Evolutionary conservation across 2,797 vertebrate species (phyloP), one percentile per base, ranked within the genome.

Genomic region (Macropus fuliginosus): DNA sequence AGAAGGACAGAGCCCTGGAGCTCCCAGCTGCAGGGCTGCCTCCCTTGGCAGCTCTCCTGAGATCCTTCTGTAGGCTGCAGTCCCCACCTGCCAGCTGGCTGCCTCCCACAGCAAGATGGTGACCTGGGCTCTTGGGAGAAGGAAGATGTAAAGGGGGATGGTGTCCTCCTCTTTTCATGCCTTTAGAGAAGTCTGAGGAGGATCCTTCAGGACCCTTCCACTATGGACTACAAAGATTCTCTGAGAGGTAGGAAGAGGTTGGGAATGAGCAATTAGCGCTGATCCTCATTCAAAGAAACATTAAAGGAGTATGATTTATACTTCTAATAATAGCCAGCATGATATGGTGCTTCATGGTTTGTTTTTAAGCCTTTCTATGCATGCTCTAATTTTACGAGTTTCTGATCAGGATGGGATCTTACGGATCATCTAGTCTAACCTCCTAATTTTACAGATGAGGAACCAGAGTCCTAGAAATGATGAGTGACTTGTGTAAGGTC

Each of bases 221-320:
- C 57, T 34, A 6, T 11, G 52, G 56, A 96, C 97, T 97, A 95
- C 89, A 56, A 92, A 56, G 54, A 92, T 66, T 91, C 91, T 97
- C 93, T 29, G 92, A 93, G 97, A 98, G 95, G 89, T 93, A 97
- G 95, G 31, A 81, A 46, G 40, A 81, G 21, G 27, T 4, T 40
- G 74, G 40, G 9, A 81, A 81, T 24, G n/a, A 46, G 21, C 8
- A 27, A 81, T 81, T 81, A 46, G 2, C 46, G 74, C n/a, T 1
- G 9, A 46, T 40, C 21, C 18, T 81, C n/a, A 46, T 81, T 81
- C 40, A 31, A 40, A 74, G 6, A n/a, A 74, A 40, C 66, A 40
- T 40, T 74, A 40, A 40, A 81, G 74, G 8, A 27, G 40, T 46
- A 11, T 46, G 21, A 27, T 81, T 81, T 81, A 81, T 81, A 4